A percentile compares a stretch with the other conserved stretches of the same genome.
Evolutionary conservation across 2,888 invertebrate genomes (phyloP).

Genomic region (Lithodes maja): DNA sequence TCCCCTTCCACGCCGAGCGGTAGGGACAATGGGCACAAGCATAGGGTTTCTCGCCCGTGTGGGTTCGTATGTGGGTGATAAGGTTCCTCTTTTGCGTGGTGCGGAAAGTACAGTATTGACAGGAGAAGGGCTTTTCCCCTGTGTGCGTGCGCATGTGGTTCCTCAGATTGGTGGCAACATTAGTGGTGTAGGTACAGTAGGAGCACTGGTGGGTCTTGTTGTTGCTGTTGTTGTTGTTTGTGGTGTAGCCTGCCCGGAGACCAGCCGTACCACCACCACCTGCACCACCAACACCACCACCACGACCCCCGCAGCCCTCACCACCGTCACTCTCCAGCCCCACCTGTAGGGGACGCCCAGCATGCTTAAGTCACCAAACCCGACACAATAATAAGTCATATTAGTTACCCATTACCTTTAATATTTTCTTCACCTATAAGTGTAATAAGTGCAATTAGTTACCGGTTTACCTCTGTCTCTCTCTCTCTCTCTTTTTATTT

Average conservation of each 20-base stretch:
- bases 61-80: conserved; percentile 60
- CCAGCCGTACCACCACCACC: not conserved
- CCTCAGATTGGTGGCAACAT: conserved; percentile 56
- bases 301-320: conserved; percentile 35
- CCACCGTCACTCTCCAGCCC: conserved; percentile 60
- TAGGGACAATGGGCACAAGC: conserved; percentile 53
- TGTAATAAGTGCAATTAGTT: no score
- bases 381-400: no score
- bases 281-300: conserved; percentile 6
- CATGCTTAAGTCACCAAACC: conserved; percentile 27
- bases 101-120: conserved; percentile 51
- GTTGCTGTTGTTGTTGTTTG: conserved; percentile 30
- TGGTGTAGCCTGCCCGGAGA: no score
- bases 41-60: conserved; percentile 61
- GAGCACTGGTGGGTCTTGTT: conserved; percentile 59
- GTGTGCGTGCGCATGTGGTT: conserved; percentile 66
- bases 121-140: conserved; percentile 56
- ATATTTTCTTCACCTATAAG: no score
- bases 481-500: no score
- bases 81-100: conserved; percentile 61
- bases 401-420: no score
- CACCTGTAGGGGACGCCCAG: conserved; percentile 57
- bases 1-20: conserved; percentile 60
- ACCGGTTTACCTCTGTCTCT: no score
- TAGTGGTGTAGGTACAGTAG: conserved; percentile 61